These are phyloP conservation scores for Lobophora halterata DNA, from an alignment of 2,888 invertebrate genomes.

Conservation along the genomic window DNA sequence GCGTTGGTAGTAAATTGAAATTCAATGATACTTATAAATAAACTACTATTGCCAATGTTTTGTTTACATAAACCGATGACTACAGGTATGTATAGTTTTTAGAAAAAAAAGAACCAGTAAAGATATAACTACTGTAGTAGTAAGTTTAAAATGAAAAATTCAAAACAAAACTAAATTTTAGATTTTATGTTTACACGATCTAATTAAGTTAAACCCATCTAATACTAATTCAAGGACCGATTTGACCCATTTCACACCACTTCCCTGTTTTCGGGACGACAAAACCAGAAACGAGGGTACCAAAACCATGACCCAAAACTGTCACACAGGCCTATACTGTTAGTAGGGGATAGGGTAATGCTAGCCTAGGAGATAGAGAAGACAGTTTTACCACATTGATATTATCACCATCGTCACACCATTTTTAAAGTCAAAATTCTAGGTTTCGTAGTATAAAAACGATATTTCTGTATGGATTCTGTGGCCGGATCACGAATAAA, in stretches of 20 bases:
- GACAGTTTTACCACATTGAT: background rate
- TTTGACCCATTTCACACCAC: constrained; percentile 17
- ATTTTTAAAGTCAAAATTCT: too few species aligned
- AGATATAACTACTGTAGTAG: too few species aligned
- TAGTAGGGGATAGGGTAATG: background rate
- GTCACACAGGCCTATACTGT: constrained; percentile 19
- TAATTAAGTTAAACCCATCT: constrained; percentile 8
- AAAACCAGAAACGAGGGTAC: constrained; percentile 19
- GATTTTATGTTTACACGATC: constrained; percentile 8
- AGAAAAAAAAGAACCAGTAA: too few species aligned
- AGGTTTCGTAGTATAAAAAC: too few species aligned
- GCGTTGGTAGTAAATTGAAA: constrained; percentile 9
- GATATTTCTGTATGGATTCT: too few species aligned
- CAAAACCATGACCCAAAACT: constrained; percentile 25
- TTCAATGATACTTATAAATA: constrained; percentile 3
- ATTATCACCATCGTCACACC: too few species aligned
- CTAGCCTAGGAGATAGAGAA: background rate
- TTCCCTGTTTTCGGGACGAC: constrained; percentile 17
- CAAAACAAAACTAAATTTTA: constrained; percentile 1
- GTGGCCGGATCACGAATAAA: too few species aligned
- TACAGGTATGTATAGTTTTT: too few species aligned
- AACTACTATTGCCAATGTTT: too few species aligned
- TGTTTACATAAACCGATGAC: too few species aligned
- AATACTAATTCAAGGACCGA: constrained; percentile 9
- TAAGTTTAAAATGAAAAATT: too few species aligned